phyloP scores from a whole-genome alignment of 2,113 vertebrate genomes.

The Megaceryle maxima region DNA sequence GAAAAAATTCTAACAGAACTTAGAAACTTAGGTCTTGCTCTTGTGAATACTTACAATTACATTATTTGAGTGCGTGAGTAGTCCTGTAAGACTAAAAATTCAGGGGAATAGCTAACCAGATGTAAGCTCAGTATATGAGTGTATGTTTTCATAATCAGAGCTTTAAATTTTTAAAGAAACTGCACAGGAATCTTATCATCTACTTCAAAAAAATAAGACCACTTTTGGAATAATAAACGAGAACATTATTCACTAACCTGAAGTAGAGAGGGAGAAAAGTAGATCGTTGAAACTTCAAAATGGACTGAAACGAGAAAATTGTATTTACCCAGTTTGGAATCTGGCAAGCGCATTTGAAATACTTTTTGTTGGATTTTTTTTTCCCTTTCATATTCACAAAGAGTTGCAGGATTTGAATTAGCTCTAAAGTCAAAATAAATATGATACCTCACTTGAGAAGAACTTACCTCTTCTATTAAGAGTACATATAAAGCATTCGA shows the following conservation, averaged over 20 bases:
- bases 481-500: neutral
- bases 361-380: neutral
- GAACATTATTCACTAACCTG: neutral
- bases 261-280: neutral
- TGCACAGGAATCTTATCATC: neutral
- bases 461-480: conserved; percentile 10
- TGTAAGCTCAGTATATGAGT: neutral
- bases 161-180: conserved; percentile 9
- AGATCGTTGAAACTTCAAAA: neutral
- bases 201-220: neutral
- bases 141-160: neutral
- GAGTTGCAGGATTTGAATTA: conserved; percentile 5
- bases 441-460: neutral
- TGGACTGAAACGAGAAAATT: neutral
- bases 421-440: conserved; percentile 40
- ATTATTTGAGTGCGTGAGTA: neutral
- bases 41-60: neutral
- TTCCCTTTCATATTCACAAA: neutral
- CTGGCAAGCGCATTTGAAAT: neutral
- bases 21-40: neutral
- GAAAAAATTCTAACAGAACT: neutral
- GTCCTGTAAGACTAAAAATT: neutral
- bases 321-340: conserved; percentile 14
- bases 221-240: neutral
- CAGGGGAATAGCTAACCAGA: neutral